Evolutionary conservation across 2,888 invertebrate species (phyloP).

Genomic region (Tortricodes alternella): DNA sequence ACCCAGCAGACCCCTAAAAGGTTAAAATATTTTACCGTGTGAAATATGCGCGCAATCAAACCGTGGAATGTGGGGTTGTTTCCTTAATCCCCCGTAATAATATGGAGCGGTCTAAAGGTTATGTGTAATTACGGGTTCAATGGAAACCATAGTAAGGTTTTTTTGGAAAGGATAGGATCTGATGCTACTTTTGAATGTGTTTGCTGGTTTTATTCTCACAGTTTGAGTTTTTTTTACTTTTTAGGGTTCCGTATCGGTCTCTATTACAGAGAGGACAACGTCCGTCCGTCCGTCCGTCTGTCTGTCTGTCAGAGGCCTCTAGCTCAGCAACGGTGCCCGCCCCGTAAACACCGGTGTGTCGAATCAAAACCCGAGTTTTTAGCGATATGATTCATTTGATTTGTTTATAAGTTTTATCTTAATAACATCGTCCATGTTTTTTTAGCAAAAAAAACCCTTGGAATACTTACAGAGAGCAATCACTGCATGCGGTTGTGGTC

Average conservation of each 20-base stretch:
- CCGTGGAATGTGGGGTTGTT: conserved; percentile 45
- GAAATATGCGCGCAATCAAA: conserved; percentile 68
- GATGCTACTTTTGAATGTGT: neutral
- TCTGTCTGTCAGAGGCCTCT: too few species aligned
- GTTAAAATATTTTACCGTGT: conserved; percentile 57
- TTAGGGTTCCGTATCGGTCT: too few species aligned
- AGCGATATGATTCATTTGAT: too few species aligned
- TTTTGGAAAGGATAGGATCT: neutral
- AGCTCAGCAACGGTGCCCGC: too few species aligned
- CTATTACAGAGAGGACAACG: too few species aligned
- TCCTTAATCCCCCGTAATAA: conserved; percentile 15
- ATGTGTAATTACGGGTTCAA: conserved; percentile 5
- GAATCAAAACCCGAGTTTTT: too few species aligned
- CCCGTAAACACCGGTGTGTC: too few species aligned
- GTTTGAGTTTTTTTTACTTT: too few species aligned
- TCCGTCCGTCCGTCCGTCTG: too few species aligned
- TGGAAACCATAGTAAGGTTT: neutral
- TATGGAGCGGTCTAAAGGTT: conserved; percentile 6
- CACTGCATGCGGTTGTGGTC: conserved; percentile 15
- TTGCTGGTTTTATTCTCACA: too few species aligned
- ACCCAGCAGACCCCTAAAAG: neutral
- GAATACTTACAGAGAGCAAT: conserved; percentile 18
- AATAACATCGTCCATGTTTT: neutral
- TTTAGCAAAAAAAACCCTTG: neutral
- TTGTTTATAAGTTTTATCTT: too few species aligned